Evolutionary conservation across 2,113 vertebrate genomes (phyloP).

Genomic region (Pogona vitticeps): DNA sequence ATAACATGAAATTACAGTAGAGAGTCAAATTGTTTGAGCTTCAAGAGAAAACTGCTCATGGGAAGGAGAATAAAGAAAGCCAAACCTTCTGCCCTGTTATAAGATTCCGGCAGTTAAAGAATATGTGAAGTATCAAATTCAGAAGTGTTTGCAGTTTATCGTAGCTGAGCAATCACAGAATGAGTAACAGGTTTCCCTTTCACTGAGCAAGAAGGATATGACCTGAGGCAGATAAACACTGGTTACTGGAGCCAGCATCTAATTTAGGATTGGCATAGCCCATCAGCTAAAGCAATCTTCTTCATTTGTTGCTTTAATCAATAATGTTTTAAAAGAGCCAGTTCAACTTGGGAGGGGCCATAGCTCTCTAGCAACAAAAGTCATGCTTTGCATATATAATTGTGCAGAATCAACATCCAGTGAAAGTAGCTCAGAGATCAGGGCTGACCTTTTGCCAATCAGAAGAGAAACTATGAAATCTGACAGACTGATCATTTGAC

Average conservation of each 20-base stretch:
- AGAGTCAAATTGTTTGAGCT: conserved; percentile 58
- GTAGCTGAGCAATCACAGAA: conserved; percentile 72
- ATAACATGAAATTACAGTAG: conserved; percentile 61
- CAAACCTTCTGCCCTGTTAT: conserved; percentile 64
- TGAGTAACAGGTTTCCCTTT: conserved; percentile 72
- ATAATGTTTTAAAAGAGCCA: conserved; percentile 30
- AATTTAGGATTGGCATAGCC: conserved; percentile 54
- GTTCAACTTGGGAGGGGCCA: not conserved
- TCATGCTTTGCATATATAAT: not conserved
- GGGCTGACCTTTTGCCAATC: not conserved
- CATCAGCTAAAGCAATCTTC: conserved; percentile 39
- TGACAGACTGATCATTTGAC: not conserved
- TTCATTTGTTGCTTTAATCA: conserved; percentile 66
- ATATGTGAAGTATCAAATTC: conserved; percentile 75
- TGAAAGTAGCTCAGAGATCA: not conserved
- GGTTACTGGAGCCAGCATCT: conserved; percentile 56
- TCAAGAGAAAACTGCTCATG: conserved; percentile 63
- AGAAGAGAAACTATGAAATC: not conserved
- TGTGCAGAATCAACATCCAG: not conserved
- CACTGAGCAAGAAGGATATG: conserved; percentile 71
- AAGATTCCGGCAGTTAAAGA: conserved; percentile 67
- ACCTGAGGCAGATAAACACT: conserved; percentile 64
- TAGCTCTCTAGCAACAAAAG: not conserved
- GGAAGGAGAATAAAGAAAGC: conserved; percentile 54
- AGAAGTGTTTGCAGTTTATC: conserved; percentile 71